phyloP scores from a whole-genome alignment of 30 jellyfish, hydroid and myxozoan genomes.

The Aurelia sp. region DNA sequence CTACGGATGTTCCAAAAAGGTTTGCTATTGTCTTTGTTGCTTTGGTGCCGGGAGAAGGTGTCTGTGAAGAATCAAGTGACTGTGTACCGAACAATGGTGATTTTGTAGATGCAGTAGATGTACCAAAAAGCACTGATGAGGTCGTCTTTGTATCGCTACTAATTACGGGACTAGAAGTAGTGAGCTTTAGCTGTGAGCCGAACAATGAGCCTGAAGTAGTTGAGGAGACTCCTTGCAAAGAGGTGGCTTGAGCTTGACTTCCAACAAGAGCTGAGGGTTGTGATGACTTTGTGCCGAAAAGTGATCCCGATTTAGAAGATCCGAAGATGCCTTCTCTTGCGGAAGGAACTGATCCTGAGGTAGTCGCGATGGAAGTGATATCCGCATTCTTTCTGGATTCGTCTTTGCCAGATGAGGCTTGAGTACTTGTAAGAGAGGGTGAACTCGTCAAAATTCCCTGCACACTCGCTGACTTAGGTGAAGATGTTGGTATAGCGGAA shows the following conservation, averaged over 20 bases:
- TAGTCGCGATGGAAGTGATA: background rate
- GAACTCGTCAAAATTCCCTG: background rate
- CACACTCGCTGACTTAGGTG: background rate
- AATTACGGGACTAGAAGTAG: background rate
- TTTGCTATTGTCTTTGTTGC: background rate
- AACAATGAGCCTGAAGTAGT: conserved; percentile 15
- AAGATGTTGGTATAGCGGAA: background rate
- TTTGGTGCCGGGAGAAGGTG: background rate
- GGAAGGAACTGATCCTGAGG: background rate
- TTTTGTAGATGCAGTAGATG: conserved; percentile 20
- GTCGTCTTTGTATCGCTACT: background rate
- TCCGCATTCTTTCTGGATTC: background rate
- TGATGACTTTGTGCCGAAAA: conserved; percentile 16
- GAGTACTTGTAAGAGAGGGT: background rate
- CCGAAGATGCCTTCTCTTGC: background rate
- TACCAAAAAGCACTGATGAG: conserved; percentile 35
- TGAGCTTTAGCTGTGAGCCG: conserved; percentile 5
- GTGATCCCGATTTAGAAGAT: background rate
- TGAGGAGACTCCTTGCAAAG: background rate
- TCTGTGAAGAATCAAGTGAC: background rate
- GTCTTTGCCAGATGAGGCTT: background rate
- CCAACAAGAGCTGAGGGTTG: conserved; percentile 48
- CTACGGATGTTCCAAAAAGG: background rate
- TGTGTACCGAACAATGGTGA: conserved; percentile 12
- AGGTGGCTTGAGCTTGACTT: background rate